Base-by-base conservation (phyloP, 2,797 vertebrate genomes). In the Tinamus major region DNA sequence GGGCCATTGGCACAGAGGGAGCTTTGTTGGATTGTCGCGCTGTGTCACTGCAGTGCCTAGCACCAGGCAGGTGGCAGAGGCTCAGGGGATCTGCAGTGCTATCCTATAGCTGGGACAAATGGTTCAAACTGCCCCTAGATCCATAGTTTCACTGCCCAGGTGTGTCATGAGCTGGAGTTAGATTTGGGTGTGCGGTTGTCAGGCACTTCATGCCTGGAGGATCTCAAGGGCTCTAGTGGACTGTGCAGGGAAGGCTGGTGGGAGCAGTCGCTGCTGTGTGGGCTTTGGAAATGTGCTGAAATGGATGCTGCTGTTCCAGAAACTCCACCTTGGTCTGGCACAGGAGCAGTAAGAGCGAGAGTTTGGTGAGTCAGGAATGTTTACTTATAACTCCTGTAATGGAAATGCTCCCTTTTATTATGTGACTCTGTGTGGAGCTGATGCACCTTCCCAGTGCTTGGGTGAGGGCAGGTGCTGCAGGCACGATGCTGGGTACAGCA, bases 11-110 rank as follows among this genome's bases (percentile, higher is more conserved):
- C 1, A 1, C 75, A 7, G 33, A 13, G 29, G 1, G 4, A 6
- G 51, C 10, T 5, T 18, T 3, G 3, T 55, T 10, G 12, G 1
- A 4, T 9, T 64, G 23, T 9, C 23, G 20, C 1, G 1, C 33
- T 63, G 23, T 9, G 19, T 24, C 2, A 1, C 29, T 10, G 39
- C 3, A 3, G 56, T 18, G 33, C 10, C 48, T 29, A 6, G 68
- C 3, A 4, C 18, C 14, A 15, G 48, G 46, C 16, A 55, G 49
- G 29, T 0, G n/a, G 46, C 12, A 4, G 21, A 12, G 51, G 59
- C 48, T 21, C 37, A 0, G 5, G 10, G 13, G 63, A 42, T 11
- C 49, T 9, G 59, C 35, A 26, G 15, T 1, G 0, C 35, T 61
- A 33, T 23, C 17, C 59, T 26, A 8, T 35, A 8, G 21, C 59